These are phyloP conservation scores for Phortica magna DNA, from an alignment of 2,888 invertebrate species.

Conservation along the genomic window DNA sequence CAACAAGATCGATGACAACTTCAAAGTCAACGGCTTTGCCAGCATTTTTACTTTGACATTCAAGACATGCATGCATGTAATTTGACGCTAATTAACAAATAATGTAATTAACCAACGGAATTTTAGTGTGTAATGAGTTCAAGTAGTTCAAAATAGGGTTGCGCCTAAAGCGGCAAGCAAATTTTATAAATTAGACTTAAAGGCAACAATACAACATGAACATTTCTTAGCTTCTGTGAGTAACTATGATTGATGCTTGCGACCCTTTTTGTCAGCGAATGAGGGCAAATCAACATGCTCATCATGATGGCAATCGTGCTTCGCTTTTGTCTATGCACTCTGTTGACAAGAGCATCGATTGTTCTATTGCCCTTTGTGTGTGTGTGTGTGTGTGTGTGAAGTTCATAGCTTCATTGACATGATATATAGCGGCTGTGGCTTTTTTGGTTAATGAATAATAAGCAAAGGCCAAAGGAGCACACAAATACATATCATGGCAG, in stretches of 20 bases:
- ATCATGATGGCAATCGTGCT: slow-evolving; percentile 36
- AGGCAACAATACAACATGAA: slow-evolving; percentile 43
- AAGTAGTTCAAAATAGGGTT: slow-evolving; percentile 54
- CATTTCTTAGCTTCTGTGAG: slow-evolving; percentile 3
- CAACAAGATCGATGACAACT: neutral
- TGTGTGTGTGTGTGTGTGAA: slow-evolving; percentile 19
- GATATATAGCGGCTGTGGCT: slow-evolving; percentile 55
- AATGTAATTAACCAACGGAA: slow-evolving; percentile 62
- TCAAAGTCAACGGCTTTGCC: slow-evolving; percentile 33
- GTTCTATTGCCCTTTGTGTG: neutral
- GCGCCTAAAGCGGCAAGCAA: neutral
- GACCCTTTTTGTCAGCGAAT: slow-evolving; percentile 45
- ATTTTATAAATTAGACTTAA: slow-evolving; percentile 17
- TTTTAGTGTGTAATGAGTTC: slow-evolving; percentile 53
- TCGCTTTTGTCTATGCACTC: neutral
- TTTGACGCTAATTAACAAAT: slow-evolving; percentile 66
- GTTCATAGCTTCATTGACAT: slow-evolving; percentile 40
- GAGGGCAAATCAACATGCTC: slow-evolving; percentile 28
- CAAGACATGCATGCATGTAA: slow-evolving; percentile 39
- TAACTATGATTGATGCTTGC: slow-evolving; percentile 58
- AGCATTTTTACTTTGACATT: slow-evolving; percentile 28
- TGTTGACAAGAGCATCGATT: slow-evolving; percentile 43
- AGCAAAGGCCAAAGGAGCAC: slow-evolving; percentile 46
- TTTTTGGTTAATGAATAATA: slow-evolving; percentile 67
- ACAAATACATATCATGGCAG: slow-evolving; percentile 35